Percentiles rank a stretch among this genome's conserved stretches.
phyloP scores from a whole-genome alignment of 30 jellyfish, hydroid and myxozoan genomes.

The Nemopilema nomurai region DNA sequence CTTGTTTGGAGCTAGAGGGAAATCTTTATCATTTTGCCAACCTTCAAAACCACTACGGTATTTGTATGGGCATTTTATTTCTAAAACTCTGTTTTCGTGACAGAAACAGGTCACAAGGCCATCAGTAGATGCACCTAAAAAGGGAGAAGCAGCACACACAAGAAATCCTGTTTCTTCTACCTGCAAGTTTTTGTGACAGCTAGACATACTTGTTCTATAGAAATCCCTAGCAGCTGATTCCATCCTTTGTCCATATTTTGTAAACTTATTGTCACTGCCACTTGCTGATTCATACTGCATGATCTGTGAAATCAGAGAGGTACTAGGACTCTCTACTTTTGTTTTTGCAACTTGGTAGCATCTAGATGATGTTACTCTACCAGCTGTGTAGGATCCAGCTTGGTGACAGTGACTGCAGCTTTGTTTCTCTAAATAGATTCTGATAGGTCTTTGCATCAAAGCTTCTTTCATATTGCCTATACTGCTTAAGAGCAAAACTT shows the following conservation, averaged over 20 bases:
- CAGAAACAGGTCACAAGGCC: slow-evolving; percentile 26
- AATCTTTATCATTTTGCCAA: slow-evolving; percentile 25
- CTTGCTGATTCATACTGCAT: slow-evolving; percentile 40
- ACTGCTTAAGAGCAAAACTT: background rate
- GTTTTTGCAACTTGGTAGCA: slow-evolving; percentile 28
- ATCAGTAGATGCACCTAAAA: slow-evolving; percentile 52
- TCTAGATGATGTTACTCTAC: slow-evolving; percentile 38
- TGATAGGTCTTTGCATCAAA: slow-evolving; percentile 9
- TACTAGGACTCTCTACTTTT: slow-evolving; percentile 32
- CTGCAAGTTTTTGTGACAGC: slow-evolving; percentile 5
- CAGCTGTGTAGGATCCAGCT: slow-evolving; percentile 57
- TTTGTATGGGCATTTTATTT: slow-evolving; percentile 41
- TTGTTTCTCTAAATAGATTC: slow-evolving; percentile 16
- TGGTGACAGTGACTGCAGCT: slow-evolving; percentile 11
- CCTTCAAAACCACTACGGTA: slow-evolving; percentile 37
- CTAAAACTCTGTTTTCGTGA: slow-evolving; percentile 25
- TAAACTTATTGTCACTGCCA: slow-evolving; percentile 14
- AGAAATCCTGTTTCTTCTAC: slow-evolving; percentile 19
- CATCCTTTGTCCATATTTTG: slow-evolving; percentile 29
- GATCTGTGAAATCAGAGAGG: slow-evolving; percentile 15
- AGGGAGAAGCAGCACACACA: slow-evolving; percentile 30
- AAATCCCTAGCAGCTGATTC: slow-evolving; percentile 12
- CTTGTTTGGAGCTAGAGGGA: slow-evolving; percentile 12
- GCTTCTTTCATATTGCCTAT: background rate
- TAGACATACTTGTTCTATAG: background rate